Base-by-base conservation (phyloP, 2,113 vertebrate genomes). In the Urocolius indicus region DNA sequence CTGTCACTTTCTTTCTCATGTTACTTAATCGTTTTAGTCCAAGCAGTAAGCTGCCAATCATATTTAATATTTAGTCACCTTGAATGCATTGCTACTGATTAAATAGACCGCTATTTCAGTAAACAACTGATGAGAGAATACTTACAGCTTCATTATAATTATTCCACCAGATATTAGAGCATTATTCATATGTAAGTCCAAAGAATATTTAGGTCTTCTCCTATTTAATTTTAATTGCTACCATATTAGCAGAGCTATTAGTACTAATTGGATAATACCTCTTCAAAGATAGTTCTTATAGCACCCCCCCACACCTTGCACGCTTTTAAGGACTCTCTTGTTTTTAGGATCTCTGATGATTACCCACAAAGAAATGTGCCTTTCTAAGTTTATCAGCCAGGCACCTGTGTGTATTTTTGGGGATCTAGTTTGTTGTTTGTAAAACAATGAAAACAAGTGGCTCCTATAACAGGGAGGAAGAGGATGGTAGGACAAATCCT, bases 21-120 rank as follows among this genome's bases (percentile, higher is more conserved):
- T 98, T 97, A 97, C 97, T 98, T 98, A 98, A 98, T 98, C 98
- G 95, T 98, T 98, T 98, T 98, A 98, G 98, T 96, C 96, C 96
- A 95, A 97, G 97, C 96, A 95, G 95, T 96, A 96, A 97, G 95
- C 96, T 97, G 97, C 96, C 98, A 97, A 95, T 98, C 98, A 97
- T 89, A 65, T 97, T 94, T 94, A 93, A 95, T 97, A 95, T 97
- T 97, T 97, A 97, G 97, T 98, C 97, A 97, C 98, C 97, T 97
- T 97, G 97, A 96, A 97, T 95, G 96, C 95, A 95, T 97, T 97
- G 96, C 96, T 95, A 87, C 97, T 97, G 97, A 97, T 96, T 87
- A 95, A 97, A 97, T 93, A 97, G 97, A 95, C 97, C 94, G 96
- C 97, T 97, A 96, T 98, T 96, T 96, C 96, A 96, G 96, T 96